Conservation (phyloP, 1,140 invertebrate species). For the Scaptomyza graminum region DNA sequence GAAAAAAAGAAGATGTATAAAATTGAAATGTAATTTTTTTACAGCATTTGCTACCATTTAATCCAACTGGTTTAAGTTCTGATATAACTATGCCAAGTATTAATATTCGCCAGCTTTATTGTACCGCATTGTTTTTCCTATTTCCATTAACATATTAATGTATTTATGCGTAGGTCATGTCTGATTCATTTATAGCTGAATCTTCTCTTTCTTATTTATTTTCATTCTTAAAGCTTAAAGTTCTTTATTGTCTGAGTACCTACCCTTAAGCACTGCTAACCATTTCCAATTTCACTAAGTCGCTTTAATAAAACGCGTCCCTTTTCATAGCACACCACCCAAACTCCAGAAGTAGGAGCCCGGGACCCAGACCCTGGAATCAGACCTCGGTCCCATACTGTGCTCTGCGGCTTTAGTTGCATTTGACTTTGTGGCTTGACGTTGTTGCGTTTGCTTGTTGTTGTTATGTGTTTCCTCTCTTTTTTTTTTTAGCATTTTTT, state of each 20-base stretch:
- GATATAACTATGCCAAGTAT: conserved; percentile 29
- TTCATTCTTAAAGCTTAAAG: neutral
- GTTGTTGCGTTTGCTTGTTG: conserved; percentile 62
- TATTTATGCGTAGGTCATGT: neutral
- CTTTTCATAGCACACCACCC: conserved; percentile 18
- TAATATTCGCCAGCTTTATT: conserved; percentile 3
- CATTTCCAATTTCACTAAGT: conserved; percentile 42
- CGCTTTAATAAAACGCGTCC: conserved; percentile 46
- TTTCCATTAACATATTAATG: conserved; percentile 1
- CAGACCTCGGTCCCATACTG: conserved; percentile 62
- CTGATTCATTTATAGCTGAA: neutral
- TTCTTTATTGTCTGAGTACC: conserved; percentile 15
- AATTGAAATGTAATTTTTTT: conserved; percentile 14
- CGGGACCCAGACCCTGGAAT: conserved; percentile 38
- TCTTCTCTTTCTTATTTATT: neutral
- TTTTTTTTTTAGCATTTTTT: conserved; percentile 21
- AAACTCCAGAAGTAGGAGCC: neutral
- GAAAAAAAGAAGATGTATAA: too few species aligned
- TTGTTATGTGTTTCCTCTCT: conserved; percentile 33
- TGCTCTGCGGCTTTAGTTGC: conserved; percentile 75
- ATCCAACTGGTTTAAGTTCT: conserved; percentile 23
- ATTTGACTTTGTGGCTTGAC: conserved; percentile 81
- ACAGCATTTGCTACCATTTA: neutral
- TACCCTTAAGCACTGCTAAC: conserved; percentile 2
- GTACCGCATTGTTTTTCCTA: neutral